A percentile compares a stretch with the other conserved stretches of the same genome.
Evolutionary conservation across 2,888 invertebrate genomes (phyloP).

Genomic region (Tiphia femorata): DNA sequence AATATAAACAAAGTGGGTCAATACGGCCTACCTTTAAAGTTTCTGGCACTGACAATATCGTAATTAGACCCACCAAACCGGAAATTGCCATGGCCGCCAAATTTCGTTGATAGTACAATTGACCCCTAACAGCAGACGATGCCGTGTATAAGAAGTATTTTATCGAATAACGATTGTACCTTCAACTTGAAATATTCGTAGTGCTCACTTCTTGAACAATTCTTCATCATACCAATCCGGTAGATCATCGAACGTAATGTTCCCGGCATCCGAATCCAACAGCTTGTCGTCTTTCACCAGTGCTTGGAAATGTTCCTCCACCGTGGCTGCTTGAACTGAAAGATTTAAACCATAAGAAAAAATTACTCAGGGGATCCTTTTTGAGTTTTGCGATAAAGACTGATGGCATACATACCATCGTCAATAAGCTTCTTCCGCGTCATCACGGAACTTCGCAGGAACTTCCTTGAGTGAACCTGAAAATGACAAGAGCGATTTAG

Average conservation of each 20-base stretch:
- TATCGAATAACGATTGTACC: no score
- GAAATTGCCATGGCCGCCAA: conserved; percentile 75
- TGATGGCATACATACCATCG: no score
- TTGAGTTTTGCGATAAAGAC: background rate
- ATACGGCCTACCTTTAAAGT: conserved; percentile 77
- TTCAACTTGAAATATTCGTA: background rate
- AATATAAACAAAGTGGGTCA: no score
- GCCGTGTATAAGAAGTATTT: no score
- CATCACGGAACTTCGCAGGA: background rate
- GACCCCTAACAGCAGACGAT: no score
- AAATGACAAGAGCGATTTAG: background rate
- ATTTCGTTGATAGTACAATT: conserved; percentile 78
- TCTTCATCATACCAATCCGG: conserved; percentile 79
- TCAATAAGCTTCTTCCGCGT: background rate
- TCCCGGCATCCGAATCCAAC: conserved; percentile 28
- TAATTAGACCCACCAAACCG: conserved; percentile 80
- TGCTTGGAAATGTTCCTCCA: conserved; percentile 48
- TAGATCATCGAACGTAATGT: conserved; percentile 64
- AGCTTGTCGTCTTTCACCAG: conserved; percentile 30
- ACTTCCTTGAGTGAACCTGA: background rate
- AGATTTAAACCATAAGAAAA: background rate
- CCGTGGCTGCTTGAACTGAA: conserved; percentile 48
- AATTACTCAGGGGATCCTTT: background rate
- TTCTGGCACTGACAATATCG: conserved; percentile 80
- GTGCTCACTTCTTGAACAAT: conserved; percentile 68